Conservation (phyloP, 2,797 vertebrate species). For the Epinephelus awoara region DNA sequence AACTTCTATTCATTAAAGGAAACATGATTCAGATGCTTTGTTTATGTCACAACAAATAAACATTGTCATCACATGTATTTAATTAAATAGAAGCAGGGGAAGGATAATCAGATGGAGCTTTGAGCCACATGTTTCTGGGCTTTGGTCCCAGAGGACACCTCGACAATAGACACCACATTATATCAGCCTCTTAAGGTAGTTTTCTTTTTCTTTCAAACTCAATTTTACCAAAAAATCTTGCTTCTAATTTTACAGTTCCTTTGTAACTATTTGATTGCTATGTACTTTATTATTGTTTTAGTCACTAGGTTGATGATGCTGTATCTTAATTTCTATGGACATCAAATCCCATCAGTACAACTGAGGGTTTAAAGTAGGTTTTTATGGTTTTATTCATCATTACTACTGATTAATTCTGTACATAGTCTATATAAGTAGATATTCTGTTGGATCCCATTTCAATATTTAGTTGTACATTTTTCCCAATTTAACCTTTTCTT, state of each 20-base stretch:
- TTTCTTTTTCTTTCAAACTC: neutral
- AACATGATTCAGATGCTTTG: slow-evolving; percentile 44
- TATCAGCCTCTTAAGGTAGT: neutral
- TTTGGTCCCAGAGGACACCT: neutral
- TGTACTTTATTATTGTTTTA: neutral
- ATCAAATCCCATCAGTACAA: neutral
- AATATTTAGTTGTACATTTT: too few relatives aligned
- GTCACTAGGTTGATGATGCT: neutral
- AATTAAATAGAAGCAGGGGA: neutral
- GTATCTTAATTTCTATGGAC: neutral
- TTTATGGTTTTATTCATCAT: neutral
- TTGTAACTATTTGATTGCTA: neutral
- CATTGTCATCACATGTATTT: slow-evolving; percentile 9
- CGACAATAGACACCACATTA: neutral
- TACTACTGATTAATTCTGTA: neutral
- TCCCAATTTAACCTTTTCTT: too few relatives aligned
- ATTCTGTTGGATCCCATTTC: neutral
- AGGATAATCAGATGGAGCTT: neutral
- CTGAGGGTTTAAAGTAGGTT: neutral
- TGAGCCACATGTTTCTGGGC: neutral
- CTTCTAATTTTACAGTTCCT: neutral
- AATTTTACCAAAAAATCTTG: neutral
- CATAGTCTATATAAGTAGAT: neutral
- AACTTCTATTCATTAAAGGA: slow-evolving; percentile 31
- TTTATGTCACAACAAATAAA: slow-evolving; percentile 33